These are phyloP conservation scores for Aldrovandia affinis DNA, from an alignment of 2,797 vertebrate species.

Conservation along the genomic window DNA sequence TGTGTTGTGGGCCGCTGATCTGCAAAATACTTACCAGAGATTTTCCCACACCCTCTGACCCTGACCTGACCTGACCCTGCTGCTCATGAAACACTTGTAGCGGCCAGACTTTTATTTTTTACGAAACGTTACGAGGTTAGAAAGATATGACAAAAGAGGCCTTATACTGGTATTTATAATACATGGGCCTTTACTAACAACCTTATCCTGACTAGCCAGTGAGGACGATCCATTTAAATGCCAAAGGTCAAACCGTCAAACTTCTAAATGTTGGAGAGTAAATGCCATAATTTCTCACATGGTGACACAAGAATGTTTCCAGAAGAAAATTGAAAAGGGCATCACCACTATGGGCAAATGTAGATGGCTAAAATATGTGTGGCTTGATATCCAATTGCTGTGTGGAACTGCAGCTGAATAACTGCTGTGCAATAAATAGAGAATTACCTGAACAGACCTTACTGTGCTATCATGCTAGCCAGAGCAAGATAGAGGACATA, in stretches of 20 bases:
- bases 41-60: background rate
- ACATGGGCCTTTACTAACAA: background rate
- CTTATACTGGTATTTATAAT: background rate
- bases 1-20: background rate
- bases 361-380: background rate
- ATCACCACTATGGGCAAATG: background rate
- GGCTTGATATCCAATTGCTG: background rate
- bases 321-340: background rate
- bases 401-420: background rate
- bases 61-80: background rate
- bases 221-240: background rate
- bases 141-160: background rate
- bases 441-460: background rate
- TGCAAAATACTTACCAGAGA: background rate
- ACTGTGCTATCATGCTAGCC: background rate
- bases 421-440: background rate
- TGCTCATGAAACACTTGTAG: background rate
- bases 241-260: slow-evolving; percentile 1
- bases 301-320: background rate
- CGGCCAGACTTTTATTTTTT: background rate
- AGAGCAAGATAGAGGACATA: background rate
- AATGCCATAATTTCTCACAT: background rate
- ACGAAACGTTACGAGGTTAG: background rate
- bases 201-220: background rate
- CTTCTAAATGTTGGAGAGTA: background rate